A percentile compares a stretch with the other conserved stretches of the same genome.
These are phyloP conservation scores for Lycodopsis pacificus DNA, from an alignment of 2,797 vertebrate species.

Conservation along the genomic window DNA sequence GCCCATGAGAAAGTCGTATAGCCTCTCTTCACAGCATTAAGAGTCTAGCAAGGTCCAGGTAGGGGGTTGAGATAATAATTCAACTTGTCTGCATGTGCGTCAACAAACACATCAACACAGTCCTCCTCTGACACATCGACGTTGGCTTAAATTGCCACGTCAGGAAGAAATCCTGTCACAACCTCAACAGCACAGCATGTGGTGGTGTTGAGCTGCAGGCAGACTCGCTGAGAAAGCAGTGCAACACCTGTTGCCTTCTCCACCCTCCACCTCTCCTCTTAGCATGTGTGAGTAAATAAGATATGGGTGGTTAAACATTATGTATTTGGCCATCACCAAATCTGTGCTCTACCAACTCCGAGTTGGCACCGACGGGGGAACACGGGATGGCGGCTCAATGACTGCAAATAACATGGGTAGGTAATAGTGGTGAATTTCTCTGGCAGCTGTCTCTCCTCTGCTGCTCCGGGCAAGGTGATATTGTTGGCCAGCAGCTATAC, in stretches of 20 bases:
- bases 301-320: background rate
- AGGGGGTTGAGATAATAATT: background rate
- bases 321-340: conserved; percentile 6
- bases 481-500: conserved; percentile 30
- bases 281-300: background rate
- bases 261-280: background rate
- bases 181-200: conserved; percentile 9
- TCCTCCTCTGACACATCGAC: background rate
- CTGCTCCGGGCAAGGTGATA: conserved; percentile 19
- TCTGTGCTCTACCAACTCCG: background rate
- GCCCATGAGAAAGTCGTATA: too few species aligned
- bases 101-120: background rate
- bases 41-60: background rate
- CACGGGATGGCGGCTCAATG: background rate
- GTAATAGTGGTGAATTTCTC: background rate
- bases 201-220: background rate
- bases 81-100: background rate
- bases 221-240: background rate
- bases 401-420: background rate
- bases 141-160: background rate
- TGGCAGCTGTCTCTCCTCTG: conserved; percentile 32
- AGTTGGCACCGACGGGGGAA: background rate
- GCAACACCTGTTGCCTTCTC: background rate
- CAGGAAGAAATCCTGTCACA: background rate
- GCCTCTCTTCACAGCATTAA: background rate